Conservation (phyloP, 2,797 vertebrate species). For the Muscicapa comitata region DNA sequence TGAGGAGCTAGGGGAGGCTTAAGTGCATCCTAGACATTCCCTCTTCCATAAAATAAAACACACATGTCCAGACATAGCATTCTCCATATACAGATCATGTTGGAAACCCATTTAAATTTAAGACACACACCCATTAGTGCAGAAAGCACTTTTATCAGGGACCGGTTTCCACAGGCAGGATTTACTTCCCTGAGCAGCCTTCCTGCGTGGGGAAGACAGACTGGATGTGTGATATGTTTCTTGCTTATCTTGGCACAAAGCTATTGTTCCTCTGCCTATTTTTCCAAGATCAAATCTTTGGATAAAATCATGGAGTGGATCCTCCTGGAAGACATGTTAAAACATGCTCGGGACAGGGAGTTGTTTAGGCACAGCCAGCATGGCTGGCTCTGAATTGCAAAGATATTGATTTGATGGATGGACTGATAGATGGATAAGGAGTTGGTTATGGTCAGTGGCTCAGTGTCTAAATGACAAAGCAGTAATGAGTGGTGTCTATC, state of each 20-base stretch:
- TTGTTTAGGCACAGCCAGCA: neutral
- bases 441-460: neutral
- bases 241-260: neutral
- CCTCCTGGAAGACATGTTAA: neutral
- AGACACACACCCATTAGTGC: neutral
- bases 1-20: neutral
- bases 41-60: neutral
- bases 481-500: rapidly evolving
- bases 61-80: neutral
- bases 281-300: neutral
- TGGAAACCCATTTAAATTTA: neutral
- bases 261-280: neutral
- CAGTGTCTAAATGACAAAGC: neutral
- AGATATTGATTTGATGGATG: neutral
- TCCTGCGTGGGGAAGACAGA: neutral
- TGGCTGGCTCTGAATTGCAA: neutral
- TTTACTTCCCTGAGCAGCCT: neutral
- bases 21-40: neutral
- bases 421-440: neutral
- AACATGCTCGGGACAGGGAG: neutral
- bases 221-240: neutral
- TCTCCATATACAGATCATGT: neutral
- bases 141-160: rapidly evolving
- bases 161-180: neutral
- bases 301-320: neutral